Percentiles rank a stretch among this genome's conserved stretches.
phyloP scores from a whole-genome alignment of 2,797 vertebrate genomes.

The Oryzias sinensis region DNA sequence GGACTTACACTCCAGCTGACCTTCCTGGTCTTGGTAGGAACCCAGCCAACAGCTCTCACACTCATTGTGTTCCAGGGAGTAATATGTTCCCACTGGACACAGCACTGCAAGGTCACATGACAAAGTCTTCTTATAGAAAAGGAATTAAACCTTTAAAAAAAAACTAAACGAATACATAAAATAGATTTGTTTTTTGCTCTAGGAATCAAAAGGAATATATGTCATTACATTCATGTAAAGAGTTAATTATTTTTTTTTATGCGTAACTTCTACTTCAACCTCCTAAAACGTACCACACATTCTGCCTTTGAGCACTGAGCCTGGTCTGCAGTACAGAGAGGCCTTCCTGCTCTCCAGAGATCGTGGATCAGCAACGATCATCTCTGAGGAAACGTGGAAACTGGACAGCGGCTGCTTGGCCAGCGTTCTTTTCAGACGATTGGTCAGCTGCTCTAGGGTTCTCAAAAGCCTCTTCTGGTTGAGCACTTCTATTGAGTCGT shows the following conservation, averaged over 20 bases:
- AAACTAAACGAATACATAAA: no score
- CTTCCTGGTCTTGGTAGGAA: conserved; percentile 93
- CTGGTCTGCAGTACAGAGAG: conserved; percentile 90
- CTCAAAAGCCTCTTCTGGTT: conserved; percentile 92
- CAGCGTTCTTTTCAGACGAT: conserved; percentile 89
- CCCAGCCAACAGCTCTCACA: conserved; percentile 96
- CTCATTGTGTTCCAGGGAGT: conserved; percentile 85
- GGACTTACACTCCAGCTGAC: conserved; percentile 90
- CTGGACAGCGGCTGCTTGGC: conserved; percentile 89
- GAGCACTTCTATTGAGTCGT: conserved; percentile 90
- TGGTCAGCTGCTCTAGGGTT: conserved; percentile 91
- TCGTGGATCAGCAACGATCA: conserved; percentile 90
- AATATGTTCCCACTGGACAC: conserved; percentile 93
- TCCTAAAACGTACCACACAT: conserved; percentile 89
- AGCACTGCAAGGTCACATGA: conserved; percentile 78
- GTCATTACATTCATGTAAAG: neutral
- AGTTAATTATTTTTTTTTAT: neutral
- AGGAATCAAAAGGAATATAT: no score
- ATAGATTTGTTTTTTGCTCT: no score
- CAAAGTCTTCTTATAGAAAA: no score
- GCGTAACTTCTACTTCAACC: neutral
- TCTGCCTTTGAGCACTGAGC: conserved; percentile 90
- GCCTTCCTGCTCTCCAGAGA: conserved; percentile 89
- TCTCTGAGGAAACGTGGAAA: conserved; percentile 89
- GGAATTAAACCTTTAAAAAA: no score